These are phyloP conservation scores for Caenorhabditis sp. DNA, from an alignment of 2,888 invertebrate genomes.

Conservation along the genomic window DNA sequence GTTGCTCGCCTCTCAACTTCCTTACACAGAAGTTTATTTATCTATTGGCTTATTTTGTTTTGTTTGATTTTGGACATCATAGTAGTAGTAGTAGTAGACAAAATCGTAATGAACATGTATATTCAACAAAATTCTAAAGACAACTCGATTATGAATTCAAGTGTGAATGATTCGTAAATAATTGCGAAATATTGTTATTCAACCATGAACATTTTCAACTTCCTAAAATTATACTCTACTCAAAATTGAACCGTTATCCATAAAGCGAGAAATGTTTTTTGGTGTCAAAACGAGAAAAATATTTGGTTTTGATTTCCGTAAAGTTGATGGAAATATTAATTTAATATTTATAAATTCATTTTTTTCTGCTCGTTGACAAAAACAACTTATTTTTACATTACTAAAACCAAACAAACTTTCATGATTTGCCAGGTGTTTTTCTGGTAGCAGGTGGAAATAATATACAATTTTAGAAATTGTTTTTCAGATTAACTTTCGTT, in stretches of 20 bases:
- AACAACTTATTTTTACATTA: background rate
- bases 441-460: too few relatives aligned
- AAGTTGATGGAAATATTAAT: background rate
- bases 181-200: background rate
- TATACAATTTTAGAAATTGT: too few relatives aligned
- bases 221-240: too few relatives aligned
- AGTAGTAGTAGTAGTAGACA: slow-evolving; percentile 13
- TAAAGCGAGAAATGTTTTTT: background rate
- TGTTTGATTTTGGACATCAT: slow-evolving; percentile 28
- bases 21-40: slow-evolving; percentile 25
- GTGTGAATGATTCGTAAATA: background rate
- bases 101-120: background rate
- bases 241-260: too few relatives aligned
- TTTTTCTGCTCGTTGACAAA: background rate
- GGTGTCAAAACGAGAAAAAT: background rate
- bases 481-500: too few relatives aligned
- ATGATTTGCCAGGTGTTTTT: too few relatives aligned
- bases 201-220: background rate
- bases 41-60: slow-evolving; percentile 40
- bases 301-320: background rate
- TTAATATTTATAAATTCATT: background rate
- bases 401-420: too few relatives aligned
- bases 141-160: background rate
- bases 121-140: background rate
- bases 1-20: background rate